Conservation (phyloP, 1,140 invertebrate genomes). For the Trypoxylus dichotomus region DNA sequence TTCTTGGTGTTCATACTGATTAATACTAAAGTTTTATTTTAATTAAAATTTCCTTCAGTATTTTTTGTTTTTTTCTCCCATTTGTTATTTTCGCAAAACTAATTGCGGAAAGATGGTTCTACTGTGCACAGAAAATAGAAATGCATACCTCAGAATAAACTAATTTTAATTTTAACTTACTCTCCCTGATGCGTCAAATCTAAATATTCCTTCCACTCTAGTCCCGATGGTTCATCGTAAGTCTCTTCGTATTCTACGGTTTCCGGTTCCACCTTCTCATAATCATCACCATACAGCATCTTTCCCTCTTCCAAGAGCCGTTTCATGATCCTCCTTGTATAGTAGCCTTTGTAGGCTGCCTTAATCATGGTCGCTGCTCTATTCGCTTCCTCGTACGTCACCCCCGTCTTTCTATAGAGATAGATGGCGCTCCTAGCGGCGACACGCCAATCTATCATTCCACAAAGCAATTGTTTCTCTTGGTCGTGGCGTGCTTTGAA, state of each 20-base stretch:
- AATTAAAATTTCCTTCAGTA: too few species aligned
- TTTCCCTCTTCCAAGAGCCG: slow-evolving; percentile 36
- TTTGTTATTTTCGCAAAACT: too few species aligned
- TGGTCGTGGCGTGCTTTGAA: slow-evolving; percentile 44
- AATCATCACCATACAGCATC: slow-evolving; percentile 7
- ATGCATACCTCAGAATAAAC: too few species aligned
- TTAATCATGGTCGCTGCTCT: slow-evolving; percentile 54
- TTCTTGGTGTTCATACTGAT: too few species aligned
- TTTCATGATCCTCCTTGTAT: slow-evolving; percentile 49
- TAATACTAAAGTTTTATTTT: too few species aligned
- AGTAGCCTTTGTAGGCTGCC: slow-evolving; percentile 56
- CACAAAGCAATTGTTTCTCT: slow-evolving; percentile 44
- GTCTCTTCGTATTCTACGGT: not conserved
- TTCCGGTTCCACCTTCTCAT: not conserved
- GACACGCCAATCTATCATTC: slow-evolving; percentile 55
- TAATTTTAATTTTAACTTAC: not conserved
- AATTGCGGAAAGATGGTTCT: too few species aligned
- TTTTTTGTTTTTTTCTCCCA: too few species aligned
- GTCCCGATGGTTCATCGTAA: not conserved
- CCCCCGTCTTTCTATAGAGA: slow-evolving; percentile 53
- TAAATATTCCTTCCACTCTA: not conserved
- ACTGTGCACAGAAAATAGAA: too few species aligned
- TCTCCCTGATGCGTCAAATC: not conserved
- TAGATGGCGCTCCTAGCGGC: slow-evolving; percentile 54
- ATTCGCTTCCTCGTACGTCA: slow-evolving; percentile 52